These are phyloP conservation scores for Peromyscus polionotus DNA, from an alignment of 2,113 vertebrate genomes.

Conservation along the genomic window DNA sequence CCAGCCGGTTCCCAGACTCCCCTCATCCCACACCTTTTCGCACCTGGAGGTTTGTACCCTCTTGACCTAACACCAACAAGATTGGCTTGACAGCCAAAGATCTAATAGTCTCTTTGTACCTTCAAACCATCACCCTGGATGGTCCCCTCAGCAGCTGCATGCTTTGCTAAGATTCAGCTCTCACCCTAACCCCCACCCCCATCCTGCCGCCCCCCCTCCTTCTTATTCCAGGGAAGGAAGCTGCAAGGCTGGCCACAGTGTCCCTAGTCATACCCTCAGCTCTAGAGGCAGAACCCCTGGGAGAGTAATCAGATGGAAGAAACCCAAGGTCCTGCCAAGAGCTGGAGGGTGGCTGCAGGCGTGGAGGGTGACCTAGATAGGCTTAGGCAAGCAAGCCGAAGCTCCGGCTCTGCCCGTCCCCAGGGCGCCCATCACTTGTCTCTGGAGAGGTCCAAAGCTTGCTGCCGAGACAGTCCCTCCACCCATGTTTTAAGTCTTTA, in stretches of 20 bases:
- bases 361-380: constrained; percentile 1
- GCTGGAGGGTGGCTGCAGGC: not conserved
- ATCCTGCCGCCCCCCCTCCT: not conserved
- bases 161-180: not conserved
- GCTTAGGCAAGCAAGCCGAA: not conserved
- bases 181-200: not conserved
- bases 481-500: not conserved
- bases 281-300: constrained; percentile 18
- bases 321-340: constrained; percentile 32
- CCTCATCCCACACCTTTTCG: not conserved
- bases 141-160: not conserved
- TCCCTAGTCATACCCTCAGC: not conserved
- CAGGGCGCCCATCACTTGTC: not conserved
- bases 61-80: not conserved
- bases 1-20: accelerated
- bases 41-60: not conserved
- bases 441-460: not conserved
- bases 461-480: not conserved
- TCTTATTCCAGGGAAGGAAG: not conserved
- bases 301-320: constrained; percentile 41
- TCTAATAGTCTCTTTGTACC: not conserved
- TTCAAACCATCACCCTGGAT: not conserved
- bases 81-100: not conserved
- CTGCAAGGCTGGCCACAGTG: not conserved
- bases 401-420: not conserved